phyloP scores from a whole-genome alignment of 1,140 invertebrate species.

The Hermatobates lingyangjiaoensis region DNA sequence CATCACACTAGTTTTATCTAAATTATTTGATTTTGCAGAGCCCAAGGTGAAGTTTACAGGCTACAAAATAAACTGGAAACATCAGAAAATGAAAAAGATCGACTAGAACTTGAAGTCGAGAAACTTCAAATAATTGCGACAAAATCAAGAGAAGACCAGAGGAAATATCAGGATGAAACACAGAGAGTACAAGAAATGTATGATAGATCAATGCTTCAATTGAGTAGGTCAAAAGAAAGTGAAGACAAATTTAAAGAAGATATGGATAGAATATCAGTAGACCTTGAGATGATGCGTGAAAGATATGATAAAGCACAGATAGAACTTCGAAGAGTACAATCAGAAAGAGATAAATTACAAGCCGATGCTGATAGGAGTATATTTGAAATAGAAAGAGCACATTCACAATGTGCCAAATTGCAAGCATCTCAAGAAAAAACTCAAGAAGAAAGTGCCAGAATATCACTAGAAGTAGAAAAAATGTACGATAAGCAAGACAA shows the following conservation, averaged over 20 bases:
- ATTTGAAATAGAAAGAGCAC: slow-evolving; percentile 66
- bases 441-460: slow-evolving; percentile 68
- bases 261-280: slow-evolving; percentile 54
- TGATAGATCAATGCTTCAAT: slow-evolving; percentile 61
- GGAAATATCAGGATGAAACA: slow-evolving; percentile 68
- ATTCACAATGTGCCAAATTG: slow-evolving; percentile 62
- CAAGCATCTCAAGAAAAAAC: slow-evolving; percentile 67
- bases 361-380: slow-evolving; percentile 64
- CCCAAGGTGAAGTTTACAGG: slow-evolving; percentile 72
- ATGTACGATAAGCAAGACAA: slow-evolving; percentile 79
- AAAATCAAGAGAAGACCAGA: slow-evolving; percentile 67
- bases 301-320: slow-evolving; percentile 73
- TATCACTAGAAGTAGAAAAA: slow-evolving; percentile 74
- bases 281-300: slow-evolving; percentile 71
- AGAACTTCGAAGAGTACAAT: slow-evolving; percentile 57
- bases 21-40: slow-evolving; percentile 31
- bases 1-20: background rate
- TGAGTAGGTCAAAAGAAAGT: slow-evolving; percentile 65
- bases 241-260: slow-evolving; percentile 83
- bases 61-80: slow-evolving; percentile 72
- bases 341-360: slow-evolving; percentile 68
- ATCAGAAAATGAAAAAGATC: slow-evolving; percentile 65
- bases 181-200: slow-evolving; percentile 68
- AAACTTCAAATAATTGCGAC: slow-evolving; percentile 55
- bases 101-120: slow-evolving; percentile 66